Evolutionary conservation across 2,797 vertebrate species (phyloP), one percentile per base, ranked within the genome.

Genomic region (Pygocentrus nattereri): DNA sequence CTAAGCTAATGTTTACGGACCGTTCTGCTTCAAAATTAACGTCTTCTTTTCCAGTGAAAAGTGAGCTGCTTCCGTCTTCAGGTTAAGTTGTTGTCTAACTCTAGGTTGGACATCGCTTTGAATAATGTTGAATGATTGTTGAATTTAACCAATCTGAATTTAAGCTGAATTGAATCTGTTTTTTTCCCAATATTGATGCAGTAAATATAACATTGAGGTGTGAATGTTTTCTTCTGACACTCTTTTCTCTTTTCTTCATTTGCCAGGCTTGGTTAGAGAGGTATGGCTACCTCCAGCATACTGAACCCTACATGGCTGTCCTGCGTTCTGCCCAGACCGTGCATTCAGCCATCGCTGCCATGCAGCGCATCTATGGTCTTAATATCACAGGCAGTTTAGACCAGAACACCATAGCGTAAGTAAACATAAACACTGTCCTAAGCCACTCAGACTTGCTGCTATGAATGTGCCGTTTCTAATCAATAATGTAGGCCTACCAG

Each of bases 301-400:
- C 95, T 89, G 95, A 98, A 92, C 95, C 97, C 78, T 95, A 97
- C 91, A 97, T 98, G 97, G 97, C 97, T 5, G 95, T 97, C 90
- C 94, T 98, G 91, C 97, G 97, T 90, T 97, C 97, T 58, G 95
- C 96, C 88, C 96, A 97, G 91, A 95, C 95, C 94, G 94, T 99
- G 97, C 96, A 97, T 88, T 96, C 97, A 31, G 98, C 98, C 91
- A 96, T 99, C 83, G 96, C 97, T 90, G 96, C 98, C 91, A 99
- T 99, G 98, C 98, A 99, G 95, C 97, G 96, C 82, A 95, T 97
- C 90, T 99, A 99, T 76, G 98, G 97, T 87, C 98, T 99, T 93
- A 98, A 98, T 93, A 93, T 98, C 95, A 99, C 98, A 80, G 97
- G 97, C 91, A 97, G 95, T 88, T 95, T 99, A 94, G 96, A 98